Evolutionary conservation across 2,888 invertebrate species (phyloP).

Genomic region (Rhogogaster chlorosoma): DNA sequence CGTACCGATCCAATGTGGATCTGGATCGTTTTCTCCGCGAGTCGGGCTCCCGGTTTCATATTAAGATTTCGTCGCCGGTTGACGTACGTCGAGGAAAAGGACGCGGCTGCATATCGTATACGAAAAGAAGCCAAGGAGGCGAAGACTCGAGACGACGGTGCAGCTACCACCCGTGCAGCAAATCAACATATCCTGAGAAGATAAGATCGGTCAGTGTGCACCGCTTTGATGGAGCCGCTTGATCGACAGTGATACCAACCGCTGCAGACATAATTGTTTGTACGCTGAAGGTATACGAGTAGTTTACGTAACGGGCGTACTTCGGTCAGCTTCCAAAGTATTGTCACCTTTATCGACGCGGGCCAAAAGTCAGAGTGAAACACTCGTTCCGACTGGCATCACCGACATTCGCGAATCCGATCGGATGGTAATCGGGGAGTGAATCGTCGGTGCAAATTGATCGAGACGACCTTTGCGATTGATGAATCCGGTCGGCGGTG

Average conservation of each 20-base stretch:
- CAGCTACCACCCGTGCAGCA: slow-evolving; percentile 51
- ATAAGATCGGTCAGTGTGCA: slow-evolving; percentile 47
- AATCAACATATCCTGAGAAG: slow-evolving; percentile 51
- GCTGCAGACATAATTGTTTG: slow-evolving; percentile 52
- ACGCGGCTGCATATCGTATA: not conserved
- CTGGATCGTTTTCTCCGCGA: slow-evolving; percentile 62
- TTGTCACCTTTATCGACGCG: slow-evolving; percentile 2
- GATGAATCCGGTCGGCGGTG: slow-evolving; percentile 11
- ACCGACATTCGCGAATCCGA: not conserved
- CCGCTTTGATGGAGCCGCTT: slow-evolving; percentile 54
- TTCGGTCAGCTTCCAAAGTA: slow-evolving; percentile 35
- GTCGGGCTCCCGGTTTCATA: slow-evolving; percentile 54
- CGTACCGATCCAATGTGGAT: slow-evolving; percentile 69
- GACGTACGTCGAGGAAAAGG: slow-evolving; percentile 12
- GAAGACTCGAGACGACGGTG: not conserved
- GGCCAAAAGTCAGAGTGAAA: slow-evolving; percentile 34
- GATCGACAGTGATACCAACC: slow-evolving; percentile 54
- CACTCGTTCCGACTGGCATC: slow-evolving; percentile 5
- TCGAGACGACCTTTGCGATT: slow-evolving; percentile 14
- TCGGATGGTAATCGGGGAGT: not conserved
- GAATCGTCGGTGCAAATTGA: slow-evolving; percentile 39
- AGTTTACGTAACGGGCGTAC: slow-evolving; percentile 41
- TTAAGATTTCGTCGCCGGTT: slow-evolving; percentile 58
- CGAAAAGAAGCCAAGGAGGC: not conserved
- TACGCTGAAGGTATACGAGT: slow-evolving; percentile 37